phyloP scores from a whole-genome alignment of 1,140 invertebrate genomes.

The Apis laboriosa region DNA sequence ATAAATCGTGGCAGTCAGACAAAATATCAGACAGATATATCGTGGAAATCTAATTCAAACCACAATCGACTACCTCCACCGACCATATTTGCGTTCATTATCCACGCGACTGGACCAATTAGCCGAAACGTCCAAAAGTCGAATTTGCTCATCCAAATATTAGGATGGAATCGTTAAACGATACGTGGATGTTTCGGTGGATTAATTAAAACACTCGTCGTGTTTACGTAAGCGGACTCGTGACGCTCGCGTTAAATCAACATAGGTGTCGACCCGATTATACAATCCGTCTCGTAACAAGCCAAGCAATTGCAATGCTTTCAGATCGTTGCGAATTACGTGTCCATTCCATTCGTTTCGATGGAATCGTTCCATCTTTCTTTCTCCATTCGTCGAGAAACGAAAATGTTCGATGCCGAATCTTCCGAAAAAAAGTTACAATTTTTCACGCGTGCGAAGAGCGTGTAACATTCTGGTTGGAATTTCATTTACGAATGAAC shows the following conservation, averaged over 20 bases:
- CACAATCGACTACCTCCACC: background rate
- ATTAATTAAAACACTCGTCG: slow-evolving; percentile 49
- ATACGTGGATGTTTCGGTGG: slow-evolving; percentile 14
- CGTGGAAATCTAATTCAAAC: background rate
- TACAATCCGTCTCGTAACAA: slow-evolving; percentile 29
- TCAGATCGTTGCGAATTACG: slow-evolving; percentile 22
- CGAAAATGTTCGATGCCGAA: background rate
- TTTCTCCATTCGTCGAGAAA: background rate
- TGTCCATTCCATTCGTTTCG: background rate
- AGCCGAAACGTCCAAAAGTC: background rate
- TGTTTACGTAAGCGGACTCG: slow-evolving; percentile 40
- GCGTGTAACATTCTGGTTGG: background rate
- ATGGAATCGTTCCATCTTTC: slow-evolving; percentile 27
- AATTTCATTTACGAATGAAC: background rate
- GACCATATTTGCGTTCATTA: background rate
- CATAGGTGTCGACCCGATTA: slow-evolving; percentile 13
- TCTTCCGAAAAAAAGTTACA: background rate
- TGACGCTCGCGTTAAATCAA: slow-evolving; percentile 12
- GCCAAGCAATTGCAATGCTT: slow-evolving; percentile 22
- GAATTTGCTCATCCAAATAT: slow-evolving; percentile 11
- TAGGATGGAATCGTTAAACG: background rate
- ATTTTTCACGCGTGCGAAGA: background rate
- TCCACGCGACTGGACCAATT: background rate
- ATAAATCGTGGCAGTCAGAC: background rate
- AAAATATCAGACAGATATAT: background rate